These are phyloP conservation scores for Hylaea fasciaria DNA, from an alignment of 2,888 invertebrate genomes.

Conservation along the genomic window DNA sequence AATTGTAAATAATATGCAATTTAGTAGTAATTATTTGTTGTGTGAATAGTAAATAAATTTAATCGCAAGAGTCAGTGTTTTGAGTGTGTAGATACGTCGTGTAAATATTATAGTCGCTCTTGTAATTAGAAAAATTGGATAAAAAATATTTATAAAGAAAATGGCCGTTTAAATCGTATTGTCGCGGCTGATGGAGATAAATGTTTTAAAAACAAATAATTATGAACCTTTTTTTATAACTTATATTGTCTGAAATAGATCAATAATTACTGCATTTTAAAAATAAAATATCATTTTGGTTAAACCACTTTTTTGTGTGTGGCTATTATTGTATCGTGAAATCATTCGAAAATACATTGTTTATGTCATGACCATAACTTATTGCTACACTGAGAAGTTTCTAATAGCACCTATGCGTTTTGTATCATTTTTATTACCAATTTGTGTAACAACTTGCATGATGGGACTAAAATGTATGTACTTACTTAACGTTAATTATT, in stretches of 20 bases:
- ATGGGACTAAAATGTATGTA: constrained; percentile 21
- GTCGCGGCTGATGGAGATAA: background rate
- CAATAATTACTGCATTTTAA: too few species aligned
- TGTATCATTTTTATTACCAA: background rate
- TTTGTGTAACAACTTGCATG: constrained; percentile 4
- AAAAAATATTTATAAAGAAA: constrained; percentile 4
- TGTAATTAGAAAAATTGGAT: constrained; percentile 37
- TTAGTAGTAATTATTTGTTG: constrained; percentile 71
- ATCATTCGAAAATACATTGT: too few species aligned
- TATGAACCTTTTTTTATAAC: background rate
- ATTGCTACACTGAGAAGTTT: too few species aligned
- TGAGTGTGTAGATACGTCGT: constrained; percentile 81
- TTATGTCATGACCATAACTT: too few species aligned
- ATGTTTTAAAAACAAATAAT: background rate
- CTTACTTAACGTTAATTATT: constrained; percentile 32
- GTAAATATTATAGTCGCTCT: constrained; percentile 59
- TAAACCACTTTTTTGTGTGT: too few species aligned
- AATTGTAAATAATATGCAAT: constrained; percentile 74
- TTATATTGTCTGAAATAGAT: background rate
- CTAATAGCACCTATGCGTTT: background rate
- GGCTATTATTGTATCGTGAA: too few species aligned
- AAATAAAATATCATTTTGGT: too few species aligned
- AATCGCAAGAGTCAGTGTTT: constrained; percentile 72
- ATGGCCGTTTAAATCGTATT: background rate
- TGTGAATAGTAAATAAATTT: constrained; percentile 78